A percentile compares a stretch with the other conserved stretches of the same genome.
Evolutionary conservation across 1,140 invertebrate species (phyloP).

Genomic region (Magallana gigas): DNA sequence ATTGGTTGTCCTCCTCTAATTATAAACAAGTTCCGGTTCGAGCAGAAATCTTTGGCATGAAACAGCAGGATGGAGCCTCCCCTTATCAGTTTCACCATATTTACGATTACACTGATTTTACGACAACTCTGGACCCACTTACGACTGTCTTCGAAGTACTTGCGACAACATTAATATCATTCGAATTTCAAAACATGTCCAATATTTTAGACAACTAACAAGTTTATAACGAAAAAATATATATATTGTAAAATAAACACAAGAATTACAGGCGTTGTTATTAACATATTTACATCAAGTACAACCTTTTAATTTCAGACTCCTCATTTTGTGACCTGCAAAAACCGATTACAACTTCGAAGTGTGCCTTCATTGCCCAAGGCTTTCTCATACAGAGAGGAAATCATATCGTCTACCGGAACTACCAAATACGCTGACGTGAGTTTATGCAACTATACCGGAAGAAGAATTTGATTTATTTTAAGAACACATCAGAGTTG

Average conservation of each 20-base stretch:
- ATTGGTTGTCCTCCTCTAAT: conserved; percentile 45
- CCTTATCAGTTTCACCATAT: conserved; percentile 43
- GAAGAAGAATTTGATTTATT: neutral
- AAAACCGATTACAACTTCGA: conserved; percentile 45
- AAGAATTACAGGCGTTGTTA: too few relatives aligned
- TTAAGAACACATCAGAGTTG: too few relatives aligned
- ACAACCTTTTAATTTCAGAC: conserved; percentile 38
- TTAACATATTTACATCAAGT: too few relatives aligned
- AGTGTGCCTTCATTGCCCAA: conserved; percentile 50
- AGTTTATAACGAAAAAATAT: too few relatives aligned
- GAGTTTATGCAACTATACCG: conserved; percentile 18
- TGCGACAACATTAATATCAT: too few relatives aligned
- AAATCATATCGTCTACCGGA: conserved; percentile 53
- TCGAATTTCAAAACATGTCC: too few relatives aligned
- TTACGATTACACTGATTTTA: conserved; percentile 56
- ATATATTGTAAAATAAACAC: too few relatives aligned
- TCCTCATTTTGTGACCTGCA: conserved; percentile 50
- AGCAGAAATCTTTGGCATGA: conserved; percentile 39
- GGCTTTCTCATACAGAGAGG: conserved; percentile 60
- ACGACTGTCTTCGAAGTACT: conserved; percentile 54
- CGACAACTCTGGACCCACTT: conserved; percentile 26
- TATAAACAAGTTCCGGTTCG: conserved; percentile 49
- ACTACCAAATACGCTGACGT: conserved; percentile 54
- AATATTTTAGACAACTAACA: too few relatives aligned
- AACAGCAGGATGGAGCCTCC: neutral